Evolutionary conservation across 2,113 vertebrate genomes (phyloP), one percentile per base, ranked within the genome.

Genomic region (Greenwoodochromis staneri): DNA sequence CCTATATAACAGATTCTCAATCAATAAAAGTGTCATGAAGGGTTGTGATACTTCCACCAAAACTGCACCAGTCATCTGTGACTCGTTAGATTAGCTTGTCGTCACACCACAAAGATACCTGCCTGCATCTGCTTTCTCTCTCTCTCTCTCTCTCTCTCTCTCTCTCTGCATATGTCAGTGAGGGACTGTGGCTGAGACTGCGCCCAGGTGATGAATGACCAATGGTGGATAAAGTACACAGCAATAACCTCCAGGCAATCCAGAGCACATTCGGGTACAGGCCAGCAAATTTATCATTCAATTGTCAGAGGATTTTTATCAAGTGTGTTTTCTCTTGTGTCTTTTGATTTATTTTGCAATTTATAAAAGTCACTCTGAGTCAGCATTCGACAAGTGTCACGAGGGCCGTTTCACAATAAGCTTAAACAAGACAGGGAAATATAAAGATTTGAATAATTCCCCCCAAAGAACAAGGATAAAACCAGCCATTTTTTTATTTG

Each of bases 171-270:
- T 92, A 78, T 90, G 83, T 92, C 91, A 88, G 71, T 89, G 85
- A 92, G 87, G 69, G 87, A 36, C 36, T 36, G 8, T 36, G 36
- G 93, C 91, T 81, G 49, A 80, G 85, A 54, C 88, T 87, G 90
- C 93, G 89, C 92, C 86, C 89, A 90, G 92, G 94, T 97, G 96
- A 97, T 97, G 94, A 96, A 97, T 95, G 93, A 94, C 94, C 93
- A 91, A 82, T 91, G 85, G 87, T 92, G 93, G 89, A 95, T 96
- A 95, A 96, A 96, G 95, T 96, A 96, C 94, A 96, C 94, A 96
- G 96, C 96, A 96, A 95, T 96, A 96, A 96, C 96, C 96, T 96
- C 95, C 94, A 95, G 95, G 95, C 95, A 92, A 93, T 94, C 93
- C 90, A 8, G 87, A 90, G 93, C 90, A 89, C 93, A 94, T 89